Evolutionary conservation across 2,113 vertebrate genomes (phyloP).

Genomic region (Hemibates koningsi): DNA sequence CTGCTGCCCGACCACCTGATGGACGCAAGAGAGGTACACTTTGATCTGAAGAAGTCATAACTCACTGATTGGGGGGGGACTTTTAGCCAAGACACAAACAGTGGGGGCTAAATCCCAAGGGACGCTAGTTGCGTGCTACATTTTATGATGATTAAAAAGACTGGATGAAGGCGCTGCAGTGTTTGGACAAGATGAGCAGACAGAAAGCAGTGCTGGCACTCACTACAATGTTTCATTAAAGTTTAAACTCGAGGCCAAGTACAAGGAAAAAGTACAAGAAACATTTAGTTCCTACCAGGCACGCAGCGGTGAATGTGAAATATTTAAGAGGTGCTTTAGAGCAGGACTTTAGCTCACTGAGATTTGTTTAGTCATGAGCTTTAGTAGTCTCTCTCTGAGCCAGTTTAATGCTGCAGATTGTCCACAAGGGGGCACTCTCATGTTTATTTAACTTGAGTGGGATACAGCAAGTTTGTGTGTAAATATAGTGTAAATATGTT

Average conservation of each 20-base stretch:
- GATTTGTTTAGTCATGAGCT: neutral
- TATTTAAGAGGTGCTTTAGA: neutral
- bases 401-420: neutral
- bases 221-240: neutral
- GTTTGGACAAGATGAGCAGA: neutral
- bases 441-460: neutral
- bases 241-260: neutral
- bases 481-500: neutral
- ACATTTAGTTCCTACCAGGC: neutral
- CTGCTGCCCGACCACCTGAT: slow-evolving; percentile 90
- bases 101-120: neutral
- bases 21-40: slow-evolving; percentile 89
- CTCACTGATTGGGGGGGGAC: neutral
- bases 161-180: neutral
- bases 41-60: neutral
- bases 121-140: neutral
- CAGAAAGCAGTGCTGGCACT: neutral
- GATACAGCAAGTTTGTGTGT: neutral
- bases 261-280: neutral
- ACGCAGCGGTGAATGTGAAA: neutral
- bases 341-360: neutral
- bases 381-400: neutral
- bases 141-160: neutral
- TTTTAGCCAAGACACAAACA: neutral
- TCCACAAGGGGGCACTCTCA: neutral